Percentiles rank a stretch among this genome's conserved stretches.
Evolutionary conservation across 2,797 vertebrate genomes (phyloP).

Genomic region (Brachyrhaphis roseni): DNA sequence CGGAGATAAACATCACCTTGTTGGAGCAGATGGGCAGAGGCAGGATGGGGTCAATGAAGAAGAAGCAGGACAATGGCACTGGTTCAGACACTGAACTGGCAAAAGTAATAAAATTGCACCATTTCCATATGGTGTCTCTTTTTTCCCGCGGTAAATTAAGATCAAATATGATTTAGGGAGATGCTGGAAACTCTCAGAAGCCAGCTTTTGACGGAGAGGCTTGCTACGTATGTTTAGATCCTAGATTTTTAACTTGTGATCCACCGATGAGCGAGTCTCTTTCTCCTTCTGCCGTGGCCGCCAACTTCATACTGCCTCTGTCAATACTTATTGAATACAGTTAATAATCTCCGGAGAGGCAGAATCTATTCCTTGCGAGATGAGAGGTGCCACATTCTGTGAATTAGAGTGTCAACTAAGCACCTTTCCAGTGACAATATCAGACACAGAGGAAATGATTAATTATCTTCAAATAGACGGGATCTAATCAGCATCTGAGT

Average conservation of each 20-base stretch:
- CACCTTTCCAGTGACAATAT: slow-evolving; percentile 77
- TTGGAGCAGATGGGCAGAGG: slow-evolving; percentile 91
- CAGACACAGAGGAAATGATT: slow-evolving; percentile 74
- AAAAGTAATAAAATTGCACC: slow-evolving; percentile 79
- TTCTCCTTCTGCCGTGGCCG: slow-evolving; percentile 16
- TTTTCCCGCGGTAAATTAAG: slow-evolving; percentile 57
- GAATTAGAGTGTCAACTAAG: slow-evolving; percentile 80
- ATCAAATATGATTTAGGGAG: slow-evolving; percentile 62
- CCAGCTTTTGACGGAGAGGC: slow-evolving; percentile 18
- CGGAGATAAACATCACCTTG: slow-evolving; percentile 97
- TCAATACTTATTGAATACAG: slow-evolving; percentile 62
- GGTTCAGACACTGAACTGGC: slow-evolving; percentile 68
- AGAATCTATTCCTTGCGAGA: slow-evolving; percentile 56
- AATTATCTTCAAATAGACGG: slow-evolving; percentile 72
- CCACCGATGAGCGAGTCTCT: slow-evolving; percentile 25
- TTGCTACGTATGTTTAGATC: slow-evolving; percentile 8
- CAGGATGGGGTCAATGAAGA: slow-evolving; percentile 77
- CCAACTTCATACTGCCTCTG: slow-evolving; percentile 30
- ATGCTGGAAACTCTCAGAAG: slow-evolving; percentile 36
- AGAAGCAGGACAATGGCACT: slow-evolving; percentile 73
- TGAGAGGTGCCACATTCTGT: slow-evolving; percentile 54
- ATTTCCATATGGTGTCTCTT: slow-evolving; percentile 69
- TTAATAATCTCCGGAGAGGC: slow-evolving; percentile 60
- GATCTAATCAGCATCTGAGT: slow-evolving; percentile 62
- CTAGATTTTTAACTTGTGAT: background rate